Conservation (phyloP, 2,113 vertebrate genomes). For the Coturnix japonica region DNA sequence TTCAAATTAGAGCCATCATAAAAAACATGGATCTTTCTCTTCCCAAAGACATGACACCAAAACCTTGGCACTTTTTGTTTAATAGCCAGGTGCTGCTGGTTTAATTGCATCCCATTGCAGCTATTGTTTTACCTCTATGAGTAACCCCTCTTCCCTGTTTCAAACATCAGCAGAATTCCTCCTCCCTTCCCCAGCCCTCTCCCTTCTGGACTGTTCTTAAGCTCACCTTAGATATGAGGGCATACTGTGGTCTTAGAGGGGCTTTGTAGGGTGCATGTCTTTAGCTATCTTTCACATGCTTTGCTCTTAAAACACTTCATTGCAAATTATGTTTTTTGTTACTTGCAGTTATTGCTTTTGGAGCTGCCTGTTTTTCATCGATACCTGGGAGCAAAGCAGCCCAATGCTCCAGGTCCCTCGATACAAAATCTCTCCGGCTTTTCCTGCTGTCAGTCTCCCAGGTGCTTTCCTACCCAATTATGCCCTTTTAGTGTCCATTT, state of each 20-base stretch:
- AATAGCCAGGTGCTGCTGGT: background rate
- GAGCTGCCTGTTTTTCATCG: background rate
- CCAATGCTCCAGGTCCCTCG: background rate
- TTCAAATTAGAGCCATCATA: background rate
- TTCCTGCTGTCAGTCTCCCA: background rate
- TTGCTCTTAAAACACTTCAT: background rate
- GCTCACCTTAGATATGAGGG: background rate
- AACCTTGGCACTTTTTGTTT: background rate
- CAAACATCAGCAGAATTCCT: background rate
- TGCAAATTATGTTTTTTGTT: background rate
- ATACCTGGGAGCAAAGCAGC: background rate
- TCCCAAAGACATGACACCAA: background rate
- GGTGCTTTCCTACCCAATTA: background rate
- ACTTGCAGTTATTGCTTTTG: background rate
- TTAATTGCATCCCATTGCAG: background rate
- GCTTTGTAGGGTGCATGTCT: background rate
- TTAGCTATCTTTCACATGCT: background rate
- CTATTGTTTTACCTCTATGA: background rate
- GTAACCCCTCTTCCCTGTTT: background rate
- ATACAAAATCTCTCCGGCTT: background rate
- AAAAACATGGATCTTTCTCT: background rate
- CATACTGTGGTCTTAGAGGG: background rate
- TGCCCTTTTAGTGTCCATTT: background rate
- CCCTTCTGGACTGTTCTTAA: conserved; percentile 19
- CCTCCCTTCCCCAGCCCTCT: background rate